Percentiles rank a stretch among this genome's conserved stretches.
Evolutionary conservation across 30 jellyfish, hydroid and myxozoan species (phyloP).

Genomic region (Pelagia noctiluca): DNA sequence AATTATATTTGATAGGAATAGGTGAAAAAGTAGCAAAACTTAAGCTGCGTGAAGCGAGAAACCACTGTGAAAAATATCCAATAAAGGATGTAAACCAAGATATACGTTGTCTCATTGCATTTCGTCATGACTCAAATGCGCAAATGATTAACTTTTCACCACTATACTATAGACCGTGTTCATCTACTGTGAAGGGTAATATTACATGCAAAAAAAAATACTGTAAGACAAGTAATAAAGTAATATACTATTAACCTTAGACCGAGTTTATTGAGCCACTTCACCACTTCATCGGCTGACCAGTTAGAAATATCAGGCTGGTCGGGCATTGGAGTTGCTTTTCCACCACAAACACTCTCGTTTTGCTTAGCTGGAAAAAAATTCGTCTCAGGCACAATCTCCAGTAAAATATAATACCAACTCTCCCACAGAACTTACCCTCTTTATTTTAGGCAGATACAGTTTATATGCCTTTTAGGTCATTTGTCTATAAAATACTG

Average conservation of each 20-base stretch:
- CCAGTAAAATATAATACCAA: no score
- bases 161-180: no score
- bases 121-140: no score
- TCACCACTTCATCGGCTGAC: not conserved
- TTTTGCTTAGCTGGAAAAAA: not conserved
- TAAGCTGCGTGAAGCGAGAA: not conserved
- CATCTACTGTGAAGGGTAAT: no score
- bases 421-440: not conserved
- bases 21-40: not conserved
- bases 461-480: not conserved
- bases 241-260: no score
- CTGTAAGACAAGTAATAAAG: no score
- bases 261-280: not conserved
- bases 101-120: no score
- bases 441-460: not conserved
- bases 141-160: no score
- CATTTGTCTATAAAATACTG: not conserved
- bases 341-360: not conserved
- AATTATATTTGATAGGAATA: not conserved
- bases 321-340: not conserved
- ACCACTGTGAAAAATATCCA: not conserved
- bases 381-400: not conserved
- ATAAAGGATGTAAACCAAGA: not conserved
- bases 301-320: not conserved
- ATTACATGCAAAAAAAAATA: no score